Evolutionary conservation across 2,797 vertebrate genomes (phyloP), one percentile per base, ranked within the genome.

Genomic region (Xenentodon cancila): DNA sequence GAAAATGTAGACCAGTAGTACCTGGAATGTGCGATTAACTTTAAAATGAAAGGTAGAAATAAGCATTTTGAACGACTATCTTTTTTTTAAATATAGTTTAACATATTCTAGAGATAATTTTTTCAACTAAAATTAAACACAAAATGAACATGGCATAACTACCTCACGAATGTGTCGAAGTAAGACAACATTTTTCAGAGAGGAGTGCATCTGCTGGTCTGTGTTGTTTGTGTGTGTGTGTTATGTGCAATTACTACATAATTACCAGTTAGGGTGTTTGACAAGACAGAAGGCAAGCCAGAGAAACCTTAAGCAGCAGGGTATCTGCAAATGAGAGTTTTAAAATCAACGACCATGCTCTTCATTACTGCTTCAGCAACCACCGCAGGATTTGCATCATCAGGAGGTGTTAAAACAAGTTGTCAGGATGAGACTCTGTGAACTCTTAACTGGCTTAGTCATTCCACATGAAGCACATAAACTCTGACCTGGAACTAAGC

Each of bases 301-400:
- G 47, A 49, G 47, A 70, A 75, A 72, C 74, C 66, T 73, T 61
- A 60, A 81, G 17, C 79, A 68, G 79, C 56, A 53, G 82, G 75
- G 68, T 71, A 64, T 71, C 68, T 37, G 53, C 76, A 87, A 83
- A 89, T 85, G 69, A 89, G 76, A 71, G 67, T 61, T 70, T 85
- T 63, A 75, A 62, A 84, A 77, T 84, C 82, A 80, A 82, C 68
- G 18, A 67, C 63, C 56, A 62, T 73, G 68, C 65, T 71, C 66
- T 50, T 71, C 22, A 64, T 53, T 59, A 25, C 45, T 27, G 27
- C 27, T 27, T 27, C 7, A 44, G 48, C 53, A 58, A 37, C 59
- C 48, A 58, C 18, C 16, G 12, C 44, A 47, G 53, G 34, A 65
- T 66, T 84, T 80, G 53, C 78, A 67, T 73, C 58, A 75, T 50